Evolutionary conservation across 2,113 vertebrate genomes (phyloP).

Genomic region (Pogona vitticeps): DNA sequence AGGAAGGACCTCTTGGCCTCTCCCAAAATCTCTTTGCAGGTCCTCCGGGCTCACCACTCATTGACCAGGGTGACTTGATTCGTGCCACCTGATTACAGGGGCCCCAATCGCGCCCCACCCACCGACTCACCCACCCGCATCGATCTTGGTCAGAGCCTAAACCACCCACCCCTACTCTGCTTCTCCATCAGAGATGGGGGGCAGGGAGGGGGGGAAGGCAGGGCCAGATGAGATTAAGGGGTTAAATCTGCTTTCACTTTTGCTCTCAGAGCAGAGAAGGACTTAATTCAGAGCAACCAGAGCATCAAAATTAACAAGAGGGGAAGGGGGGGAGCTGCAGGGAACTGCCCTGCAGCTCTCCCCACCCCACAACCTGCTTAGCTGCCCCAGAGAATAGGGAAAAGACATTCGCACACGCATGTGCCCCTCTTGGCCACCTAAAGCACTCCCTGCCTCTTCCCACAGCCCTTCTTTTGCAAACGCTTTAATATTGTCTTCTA

Average conservation of each 20-base stretch:
- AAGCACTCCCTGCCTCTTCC: neutral
- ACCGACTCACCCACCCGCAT: too few relatives aligned
- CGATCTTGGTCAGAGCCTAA: neutral
- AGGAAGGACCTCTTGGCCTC: neutral
- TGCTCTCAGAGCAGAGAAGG: neutral
- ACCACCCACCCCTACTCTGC: too few relatives aligned
- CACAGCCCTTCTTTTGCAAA: too few relatives aligned
- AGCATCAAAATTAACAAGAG: neutral
- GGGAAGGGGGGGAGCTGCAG: neutral
- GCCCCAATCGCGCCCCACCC: neutral
- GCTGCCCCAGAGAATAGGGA: neutral
- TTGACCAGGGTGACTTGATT: neutral
- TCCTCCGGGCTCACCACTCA: neutral
- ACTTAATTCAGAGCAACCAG: neutral
- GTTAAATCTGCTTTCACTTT: slow-evolving; percentile 17
- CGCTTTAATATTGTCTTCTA: too few relatives aligned
- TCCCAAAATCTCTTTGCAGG: too few relatives aligned
- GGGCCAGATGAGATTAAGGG: slow-evolving; percentile 1
- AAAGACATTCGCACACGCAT: neutral
- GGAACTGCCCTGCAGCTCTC: neutral
- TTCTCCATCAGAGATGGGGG: too few relatives aligned
- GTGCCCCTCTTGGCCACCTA: neutral
- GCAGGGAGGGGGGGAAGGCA: too few relatives aligned
- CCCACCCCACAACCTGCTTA: neutral
- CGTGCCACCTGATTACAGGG: neutral